Conservation (phyloP, 2,113 vertebrate species). For the Pseudopodoces humilis region DNA sequence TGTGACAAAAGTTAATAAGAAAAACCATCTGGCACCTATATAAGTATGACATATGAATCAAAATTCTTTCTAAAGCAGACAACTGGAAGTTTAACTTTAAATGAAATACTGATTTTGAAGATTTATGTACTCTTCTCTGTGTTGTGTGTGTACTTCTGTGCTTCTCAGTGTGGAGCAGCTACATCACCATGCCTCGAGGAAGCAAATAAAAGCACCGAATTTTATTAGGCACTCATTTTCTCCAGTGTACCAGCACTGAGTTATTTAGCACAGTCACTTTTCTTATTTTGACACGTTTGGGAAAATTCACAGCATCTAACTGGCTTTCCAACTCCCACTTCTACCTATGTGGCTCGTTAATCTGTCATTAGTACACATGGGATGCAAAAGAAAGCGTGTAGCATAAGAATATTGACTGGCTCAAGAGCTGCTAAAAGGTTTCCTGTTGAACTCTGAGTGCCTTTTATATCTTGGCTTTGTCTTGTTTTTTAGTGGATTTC, state of each 20-base stretch:
- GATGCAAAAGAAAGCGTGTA: not conserved
- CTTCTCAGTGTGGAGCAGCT: not conserved
- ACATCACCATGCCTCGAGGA: not conserved
- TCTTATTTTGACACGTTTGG: conserved; percentile 68
- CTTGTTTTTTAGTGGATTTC: not conserved
- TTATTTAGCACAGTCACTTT: conserved; percentile 62
- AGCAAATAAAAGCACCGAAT: conserved; percentile 6
- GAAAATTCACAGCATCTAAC: conserved; percentile 54
- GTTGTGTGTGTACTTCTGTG: not conserved
- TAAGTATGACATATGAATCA: not conserved
- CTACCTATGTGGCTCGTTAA: conserved; percentile 44
- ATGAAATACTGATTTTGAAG: not conserved
- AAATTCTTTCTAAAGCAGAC: not conserved
- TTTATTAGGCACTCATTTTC: conserved; percentile 62
- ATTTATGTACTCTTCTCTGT: not conserved
- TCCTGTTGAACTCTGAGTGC: not conserved
- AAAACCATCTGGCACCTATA: not conserved
- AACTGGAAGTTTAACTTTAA: not conserved
- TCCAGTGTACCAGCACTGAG: conserved; percentile 24
- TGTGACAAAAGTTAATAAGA: not conserved
- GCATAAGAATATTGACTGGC: not conserved
- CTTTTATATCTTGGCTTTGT: not conserved
- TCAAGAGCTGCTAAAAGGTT: conserved; percentile 28
- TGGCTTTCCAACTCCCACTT: conserved; percentile 66
- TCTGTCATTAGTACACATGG: conserved; percentile 45